These are phyloP conservation scores for Antitype chi DNA, from an alignment of 2,888 invertebrate genomes.

Conservation along the genomic window DNA sequence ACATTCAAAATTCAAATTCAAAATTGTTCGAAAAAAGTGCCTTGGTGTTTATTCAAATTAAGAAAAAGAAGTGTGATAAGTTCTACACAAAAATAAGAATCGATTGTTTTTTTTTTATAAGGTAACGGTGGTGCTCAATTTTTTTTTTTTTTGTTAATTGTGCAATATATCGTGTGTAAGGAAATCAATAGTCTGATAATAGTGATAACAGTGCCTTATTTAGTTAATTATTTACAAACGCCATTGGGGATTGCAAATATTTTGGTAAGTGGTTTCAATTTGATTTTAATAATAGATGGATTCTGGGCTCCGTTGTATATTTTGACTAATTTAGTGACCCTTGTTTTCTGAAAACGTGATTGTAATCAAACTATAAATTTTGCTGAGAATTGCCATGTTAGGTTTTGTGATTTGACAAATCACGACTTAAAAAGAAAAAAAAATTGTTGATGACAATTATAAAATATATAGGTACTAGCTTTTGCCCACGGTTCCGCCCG, in stretches of 20 bases:
- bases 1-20: slow-evolving; percentile 57
- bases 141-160: slow-evolving; percentile 25
- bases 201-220: slow-evolving; percentile 77
- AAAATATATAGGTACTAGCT: too few relatives aligned
- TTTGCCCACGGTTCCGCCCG: too few relatives aligned
- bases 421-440: neutral
- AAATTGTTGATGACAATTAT: too few relatives aligned
- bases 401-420: too few relatives aligned
- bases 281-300: neutral
- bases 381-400: neutral
- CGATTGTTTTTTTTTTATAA: neutral
- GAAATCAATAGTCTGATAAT: slow-evolving; percentile 75
- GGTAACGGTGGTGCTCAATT: slow-evolving; percentile 32
- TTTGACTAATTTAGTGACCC: neutral
- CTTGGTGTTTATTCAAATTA: slow-evolving; percentile 27
- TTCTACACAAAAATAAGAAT: slow-evolving; percentile 19
- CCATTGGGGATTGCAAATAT: slow-evolving; percentile 47
- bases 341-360: neutral
- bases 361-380: neutral
- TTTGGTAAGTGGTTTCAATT: slow-evolving; percentile 48
- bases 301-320: neutral
- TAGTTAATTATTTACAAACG: slow-evolving; percentile 27
- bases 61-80: slow-evolving; percentile 8
- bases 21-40: slow-evolving; percentile 36
- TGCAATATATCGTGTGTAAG: slow-evolving; percentile 65